Evolutionary conservation across 1,140 invertebrate species (phyloP).

Genomic region (Batillaria attramentaria): DNA sequence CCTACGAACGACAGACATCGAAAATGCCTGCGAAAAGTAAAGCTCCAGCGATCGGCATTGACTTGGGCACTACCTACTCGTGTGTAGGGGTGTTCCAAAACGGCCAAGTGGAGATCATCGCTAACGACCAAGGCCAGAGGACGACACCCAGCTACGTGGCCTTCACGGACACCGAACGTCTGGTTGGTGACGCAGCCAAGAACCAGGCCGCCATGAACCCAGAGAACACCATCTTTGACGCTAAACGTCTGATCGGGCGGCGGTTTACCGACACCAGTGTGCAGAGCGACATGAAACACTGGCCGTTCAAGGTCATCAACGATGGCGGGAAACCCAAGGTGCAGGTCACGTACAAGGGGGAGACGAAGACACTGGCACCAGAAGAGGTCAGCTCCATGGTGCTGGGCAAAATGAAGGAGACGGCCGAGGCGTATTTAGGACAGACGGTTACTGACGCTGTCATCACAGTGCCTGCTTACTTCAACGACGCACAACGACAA

Average conservation of each 20-base stretch:
- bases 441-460: conserved; percentile 49
- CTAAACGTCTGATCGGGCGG: conserved; percentile 90
- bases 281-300: conserved; percentile 94
- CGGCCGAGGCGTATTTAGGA: conserved; percentile 90
- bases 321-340: conserved; percentile 79
- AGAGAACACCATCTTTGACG: conserved; percentile 93
- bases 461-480: conserved; percentile 69
- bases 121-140: conserved; percentile 85
- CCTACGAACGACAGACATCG: no score
- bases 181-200: conserved; percentile 86
- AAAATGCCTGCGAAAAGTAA: neutral
- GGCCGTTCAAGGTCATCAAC: conserved; percentile 80
- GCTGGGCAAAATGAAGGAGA: conserved; percentile 87
- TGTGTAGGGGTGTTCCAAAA: conserved; percentile 76
- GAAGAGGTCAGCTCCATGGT: conserved; percentile 94
- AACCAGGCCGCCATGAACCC: conserved; percentile 86
- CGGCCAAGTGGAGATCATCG: conserved; percentile 78
- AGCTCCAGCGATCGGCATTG: conserved; percentile 72
- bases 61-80: conserved; percentile 75
- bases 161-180: conserved; percentile 89
- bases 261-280: conserved; percentile 91
- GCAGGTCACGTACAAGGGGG: conserved; percentile 87
- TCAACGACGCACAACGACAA: conserved; percentile 73
- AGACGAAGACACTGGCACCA: conserved; percentile 89
- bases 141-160: conserved; percentile 87